Base-by-base conservation (phyloP, 2,888 invertebrate species). In the Machimus atricapillus region DNA sequence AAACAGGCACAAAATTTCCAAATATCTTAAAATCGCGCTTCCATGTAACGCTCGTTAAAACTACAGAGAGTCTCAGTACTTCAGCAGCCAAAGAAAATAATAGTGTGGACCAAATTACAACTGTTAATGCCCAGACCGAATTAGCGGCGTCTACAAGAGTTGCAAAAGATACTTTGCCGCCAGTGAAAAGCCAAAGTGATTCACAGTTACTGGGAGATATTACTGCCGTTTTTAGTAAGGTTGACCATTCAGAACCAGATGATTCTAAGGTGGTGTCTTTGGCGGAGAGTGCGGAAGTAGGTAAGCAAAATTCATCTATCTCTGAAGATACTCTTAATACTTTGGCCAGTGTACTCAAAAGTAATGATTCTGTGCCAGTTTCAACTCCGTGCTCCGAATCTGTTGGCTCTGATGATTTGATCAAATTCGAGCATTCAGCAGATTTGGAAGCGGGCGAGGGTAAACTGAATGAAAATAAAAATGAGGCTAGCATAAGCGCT, bases 41-140 rank as follows among this genome's bases (percentile, higher is more conserved):
- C 87, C 88, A 89, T 76, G 89, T 90, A 56, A 88, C 89, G 37
- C 81, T 88, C 43, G 89, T 90, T 40, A 88, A 89, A 88, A 78
- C 43, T 66, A 58, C 40, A 37, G 52, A 78, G 23, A 56, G 14
- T n/a, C 27, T 52, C 27, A 66, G 8, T 4, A 52, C 46, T 82
- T 7, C 46, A 31, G 16, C 46, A 23, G 37, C 23, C 74, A 46
- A 43, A 46, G 66, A 66, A 66, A 27, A 27, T 7, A 66, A 66
- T 23, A 66, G 66, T 66, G 23, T 19, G 66, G 23, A 66, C 27
- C 66, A 23, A 66, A 66, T 14, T 27, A 66, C 3, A 19, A 27
- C 27, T 66, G 23, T 23, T 9, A 14, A 27, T 66, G 23, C 12
- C 27, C 66, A 19, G 14, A 23, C 27, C 52, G 9, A 27, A 66